These are phyloP conservation scores for Eupithecia vulgata DNA, from an alignment of 2,888 invertebrate genomes.

Conservation along the genomic window DNA sequence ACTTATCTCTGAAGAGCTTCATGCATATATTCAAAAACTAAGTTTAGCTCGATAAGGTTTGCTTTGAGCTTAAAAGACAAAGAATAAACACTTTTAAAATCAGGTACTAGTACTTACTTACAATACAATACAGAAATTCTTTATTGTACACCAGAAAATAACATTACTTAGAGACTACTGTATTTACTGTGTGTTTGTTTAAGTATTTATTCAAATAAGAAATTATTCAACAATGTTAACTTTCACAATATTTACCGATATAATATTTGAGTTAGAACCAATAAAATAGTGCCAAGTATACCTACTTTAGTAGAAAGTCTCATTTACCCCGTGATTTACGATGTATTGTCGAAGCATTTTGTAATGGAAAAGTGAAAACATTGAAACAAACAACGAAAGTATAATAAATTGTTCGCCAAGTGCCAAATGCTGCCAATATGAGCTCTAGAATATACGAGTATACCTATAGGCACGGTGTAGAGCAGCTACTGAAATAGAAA, in stretches of 20 bases:
- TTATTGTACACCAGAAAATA: no score
- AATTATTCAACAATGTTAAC: background rate
- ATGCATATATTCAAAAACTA: no score
- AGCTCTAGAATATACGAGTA: background rate
- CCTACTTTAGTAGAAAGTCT: conserved; percentile 14
- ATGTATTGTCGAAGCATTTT: conserved; percentile 22
- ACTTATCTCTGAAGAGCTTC: no score
- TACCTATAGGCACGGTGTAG: background rate
- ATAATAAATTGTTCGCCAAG: conserved; percentile 24
- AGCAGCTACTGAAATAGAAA: background rate
- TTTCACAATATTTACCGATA: background rate
- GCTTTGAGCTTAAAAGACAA: no score
- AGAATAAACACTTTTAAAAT: no score
- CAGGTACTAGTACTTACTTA: no score
- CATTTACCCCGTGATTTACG: conserved; percentile 17
- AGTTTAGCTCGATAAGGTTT: no score
- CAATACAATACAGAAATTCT: no score
- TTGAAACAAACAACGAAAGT: conserved; percentile 24
- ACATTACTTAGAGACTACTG: no score
- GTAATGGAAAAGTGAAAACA: conserved; percentile 29
- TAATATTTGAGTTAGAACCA: background rate
- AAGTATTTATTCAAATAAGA: background rate
- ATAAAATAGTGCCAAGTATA: background rate
- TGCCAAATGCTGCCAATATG: conserved; percentile 22
- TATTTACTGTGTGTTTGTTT: no score